These are phyloP conservation scores for Haemorhous mexicanus DNA, from an alignment of 2,113 vertebrate genomes.

Conservation along the genomic window DNA sequence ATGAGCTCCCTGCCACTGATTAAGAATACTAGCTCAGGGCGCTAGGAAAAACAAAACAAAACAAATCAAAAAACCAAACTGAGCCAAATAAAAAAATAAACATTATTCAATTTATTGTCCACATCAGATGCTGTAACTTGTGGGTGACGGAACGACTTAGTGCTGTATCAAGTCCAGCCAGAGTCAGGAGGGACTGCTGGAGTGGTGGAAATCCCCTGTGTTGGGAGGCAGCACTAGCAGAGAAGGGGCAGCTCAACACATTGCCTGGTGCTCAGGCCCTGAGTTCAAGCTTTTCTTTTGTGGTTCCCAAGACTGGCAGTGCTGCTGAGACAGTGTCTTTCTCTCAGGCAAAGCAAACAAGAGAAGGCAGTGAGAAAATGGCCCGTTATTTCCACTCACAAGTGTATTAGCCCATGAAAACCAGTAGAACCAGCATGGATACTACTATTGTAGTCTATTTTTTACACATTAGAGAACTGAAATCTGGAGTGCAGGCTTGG, in stretches of 20 bases:
- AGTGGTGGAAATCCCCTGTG: background rate
- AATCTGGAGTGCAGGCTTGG: background rate
- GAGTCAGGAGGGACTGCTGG: background rate
- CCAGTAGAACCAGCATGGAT: background rate
- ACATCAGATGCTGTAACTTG: background rate
- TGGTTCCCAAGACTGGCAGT: background rate
- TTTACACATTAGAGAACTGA: background rate
- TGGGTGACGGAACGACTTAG: background rate
- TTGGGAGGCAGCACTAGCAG: background rate
- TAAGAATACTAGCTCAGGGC: background rate
- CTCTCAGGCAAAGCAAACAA: background rate
- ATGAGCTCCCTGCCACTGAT: background rate
- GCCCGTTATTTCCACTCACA: background rate
- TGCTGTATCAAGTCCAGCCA: background rate
- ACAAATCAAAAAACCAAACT: background rate
- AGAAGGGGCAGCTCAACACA: background rate
- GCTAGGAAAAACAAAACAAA: background rate
- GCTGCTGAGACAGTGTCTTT: background rate
- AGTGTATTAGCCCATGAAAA: background rate
- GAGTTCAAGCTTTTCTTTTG: background rate
- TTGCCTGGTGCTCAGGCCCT: background rate
- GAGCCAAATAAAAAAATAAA: background rate
- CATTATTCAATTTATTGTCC: background rate
- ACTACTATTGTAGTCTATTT: background rate
- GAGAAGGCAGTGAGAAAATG: background rate